A percentile compares a stretch with the other conserved stretches of the same genome.
These are phyloP conservation scores for Diadophis punctatus DNA, from an alignment of 2,113 vertebrate species.

Conservation along the genomic window DNA sequence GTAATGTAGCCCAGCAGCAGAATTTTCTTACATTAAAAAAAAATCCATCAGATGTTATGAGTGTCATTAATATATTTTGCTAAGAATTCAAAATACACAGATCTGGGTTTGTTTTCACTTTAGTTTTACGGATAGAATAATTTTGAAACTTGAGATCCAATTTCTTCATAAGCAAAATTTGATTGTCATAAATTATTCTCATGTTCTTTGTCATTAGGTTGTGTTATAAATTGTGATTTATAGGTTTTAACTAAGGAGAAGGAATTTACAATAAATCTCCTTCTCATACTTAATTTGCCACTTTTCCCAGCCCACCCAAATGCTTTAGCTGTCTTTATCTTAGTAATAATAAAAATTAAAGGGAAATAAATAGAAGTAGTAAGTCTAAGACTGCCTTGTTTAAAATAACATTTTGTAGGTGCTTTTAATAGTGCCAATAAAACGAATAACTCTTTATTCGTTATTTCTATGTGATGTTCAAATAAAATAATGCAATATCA, in stretches of 20 bases:
- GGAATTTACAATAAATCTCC: neutral
- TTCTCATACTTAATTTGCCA: neutral
- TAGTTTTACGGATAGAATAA: neutral
- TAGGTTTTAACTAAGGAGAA: neutral
- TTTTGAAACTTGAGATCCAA: neutral
- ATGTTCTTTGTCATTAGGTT: neutral
- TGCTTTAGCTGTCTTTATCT: neutral
- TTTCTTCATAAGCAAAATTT: neutral
- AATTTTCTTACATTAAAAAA: conserved; percentile 32
- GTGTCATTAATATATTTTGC: neutral
- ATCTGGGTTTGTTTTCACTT: neutral
- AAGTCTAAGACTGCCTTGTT: neutral
- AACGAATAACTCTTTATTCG: neutral
- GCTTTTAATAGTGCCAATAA: neutral
- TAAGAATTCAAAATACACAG: conserved; percentile 2
- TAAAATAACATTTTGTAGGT: neutral
- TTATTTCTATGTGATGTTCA: neutral
- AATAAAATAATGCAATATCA: neutral
- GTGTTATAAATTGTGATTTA: neutral
- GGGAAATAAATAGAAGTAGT: neutral
- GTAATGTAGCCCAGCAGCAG: conserved; percentile 49
- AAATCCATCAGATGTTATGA: neutral
- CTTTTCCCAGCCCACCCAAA: neutral
- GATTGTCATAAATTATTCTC: neutral
- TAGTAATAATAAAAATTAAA: neutral